These are phyloP conservation scores for Mimachlamys varia DNA, from an alignment of 2,888 invertebrate genomes.

Conservation along the genomic window DNA sequence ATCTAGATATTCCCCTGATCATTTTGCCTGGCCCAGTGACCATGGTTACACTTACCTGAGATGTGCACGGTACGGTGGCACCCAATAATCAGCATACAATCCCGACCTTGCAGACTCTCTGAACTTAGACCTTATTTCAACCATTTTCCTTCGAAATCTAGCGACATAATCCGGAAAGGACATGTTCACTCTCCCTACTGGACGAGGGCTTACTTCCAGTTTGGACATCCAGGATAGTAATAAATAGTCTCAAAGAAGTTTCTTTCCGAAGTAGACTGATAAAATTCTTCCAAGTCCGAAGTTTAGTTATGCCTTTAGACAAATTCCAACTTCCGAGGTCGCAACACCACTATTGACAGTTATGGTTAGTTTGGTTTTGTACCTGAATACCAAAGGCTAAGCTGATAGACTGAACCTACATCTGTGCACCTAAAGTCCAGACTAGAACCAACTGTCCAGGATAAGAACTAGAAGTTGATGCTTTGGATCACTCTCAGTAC, in stretches of 20 bases:
- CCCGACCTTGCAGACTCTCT: constrained; percentile 68
- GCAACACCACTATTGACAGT: neutral
- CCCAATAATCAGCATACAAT: constrained; percentile 71
- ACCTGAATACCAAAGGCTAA: neutral
- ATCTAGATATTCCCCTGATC: neutral
- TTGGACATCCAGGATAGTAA: constrained; percentile 41
- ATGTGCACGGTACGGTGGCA: constrained; percentile 54
- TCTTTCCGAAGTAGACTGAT: neutral
- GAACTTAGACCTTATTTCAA: constrained; percentile 71
- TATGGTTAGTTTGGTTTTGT: neutral
- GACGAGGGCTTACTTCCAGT: constrained; percentile 39
- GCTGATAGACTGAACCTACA: neutral
- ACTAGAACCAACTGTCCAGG: no score
- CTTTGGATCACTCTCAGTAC: neutral
- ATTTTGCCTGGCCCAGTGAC: neutral
- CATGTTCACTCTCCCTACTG: constrained; percentile 62
- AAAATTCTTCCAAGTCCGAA: neutral
- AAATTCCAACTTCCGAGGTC: neutral
- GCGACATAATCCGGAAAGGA: constrained; percentile 75
- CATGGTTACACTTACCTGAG: neutral
- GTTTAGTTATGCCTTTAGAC: neutral
- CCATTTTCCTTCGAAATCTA: constrained; percentile 73
- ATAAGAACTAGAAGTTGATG: neutral
- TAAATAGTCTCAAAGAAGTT: neutral
- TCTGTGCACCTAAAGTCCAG: neutral